Evolutionary conservation across 2,113 vertebrate genomes (phyloP).

Genomic region (Tragelaphus strepsiceros): DNA sequence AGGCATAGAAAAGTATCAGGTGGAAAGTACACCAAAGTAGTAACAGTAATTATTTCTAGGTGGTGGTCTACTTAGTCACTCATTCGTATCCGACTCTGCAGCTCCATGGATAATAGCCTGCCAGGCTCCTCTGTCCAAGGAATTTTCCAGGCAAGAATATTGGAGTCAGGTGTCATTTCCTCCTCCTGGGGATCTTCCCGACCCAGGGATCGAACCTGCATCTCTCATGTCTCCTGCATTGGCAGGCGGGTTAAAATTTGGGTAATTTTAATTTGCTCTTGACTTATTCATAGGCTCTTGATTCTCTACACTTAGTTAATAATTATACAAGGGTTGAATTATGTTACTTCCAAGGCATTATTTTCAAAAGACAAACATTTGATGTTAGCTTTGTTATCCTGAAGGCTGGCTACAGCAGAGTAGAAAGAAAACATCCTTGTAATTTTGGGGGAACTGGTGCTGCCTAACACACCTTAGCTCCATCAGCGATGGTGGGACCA

Average conservation of each 20-base stretch:
- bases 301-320: not conserved
- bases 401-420: not conserved
- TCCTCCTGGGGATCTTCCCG: not conserved
- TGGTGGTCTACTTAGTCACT: not conserved
- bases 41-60: not conserved
- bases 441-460: too few species aligned
- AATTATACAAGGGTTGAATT: not conserved
- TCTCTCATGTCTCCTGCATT: not conserved
- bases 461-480: not conserved
- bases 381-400: not conserved
- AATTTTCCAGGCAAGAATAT: not conserved
- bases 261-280: not conserved
- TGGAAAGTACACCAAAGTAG: not conserved
- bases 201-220: not conserved
- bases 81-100: not conserved
- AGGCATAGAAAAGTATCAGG: not conserved
- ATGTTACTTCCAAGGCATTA: not conserved
- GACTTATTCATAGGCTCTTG: not conserved
- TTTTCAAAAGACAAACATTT: not conserved
- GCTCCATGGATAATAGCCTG: not conserved
- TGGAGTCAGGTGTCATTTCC: not conserved
- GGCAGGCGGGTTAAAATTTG: not conserved
- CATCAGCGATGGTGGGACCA: not conserved
- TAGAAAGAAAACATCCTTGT: not conserved
- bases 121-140: not conserved